Conservation (phyloP, 2,113 vertebrate genomes). For the Poecile atricapillus region DNA sequence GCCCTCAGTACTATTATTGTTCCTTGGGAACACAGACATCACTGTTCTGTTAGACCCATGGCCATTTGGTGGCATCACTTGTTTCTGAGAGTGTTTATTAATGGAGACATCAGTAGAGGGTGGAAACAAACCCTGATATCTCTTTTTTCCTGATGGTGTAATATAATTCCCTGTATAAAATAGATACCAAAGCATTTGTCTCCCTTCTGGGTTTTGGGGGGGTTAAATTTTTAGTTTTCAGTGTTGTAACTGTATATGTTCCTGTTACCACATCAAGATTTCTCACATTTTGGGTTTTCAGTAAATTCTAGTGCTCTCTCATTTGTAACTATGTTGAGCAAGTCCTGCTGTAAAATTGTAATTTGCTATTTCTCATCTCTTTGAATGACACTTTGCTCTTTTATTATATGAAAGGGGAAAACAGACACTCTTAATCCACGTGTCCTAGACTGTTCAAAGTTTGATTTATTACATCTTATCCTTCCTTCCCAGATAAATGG, state of each 20-base stretch:
- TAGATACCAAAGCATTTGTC: background rate
- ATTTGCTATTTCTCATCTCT: background rate
- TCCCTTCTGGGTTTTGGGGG: background rate
- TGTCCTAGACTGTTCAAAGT: background rate
- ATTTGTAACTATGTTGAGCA: background rate
- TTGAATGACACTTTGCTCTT: background rate
- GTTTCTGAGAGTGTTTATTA: background rate
- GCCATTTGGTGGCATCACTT: background rate
- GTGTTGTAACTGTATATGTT: background rate
- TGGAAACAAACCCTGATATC: background rate
- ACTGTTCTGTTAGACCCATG: background rate
- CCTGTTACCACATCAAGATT: background rate
- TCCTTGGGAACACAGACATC: conserved; percentile 2
- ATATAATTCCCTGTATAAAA: background rate
- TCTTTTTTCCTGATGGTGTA: background rate
- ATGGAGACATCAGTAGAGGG: background rate
- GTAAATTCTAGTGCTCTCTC: background rate
- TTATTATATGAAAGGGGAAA: background rate
- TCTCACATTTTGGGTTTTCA: background rate
- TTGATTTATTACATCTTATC: conserved; percentile 1
- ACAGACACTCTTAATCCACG: background rate
- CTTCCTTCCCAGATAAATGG: background rate
- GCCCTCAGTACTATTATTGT: conserved; percentile 6
- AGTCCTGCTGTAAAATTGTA: background rate
- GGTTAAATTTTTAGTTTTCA: background rate